phyloP scores from a whole-genome alignment of 2,113 vertebrate species.

The Cyprinodon brontotheroides region DNA sequence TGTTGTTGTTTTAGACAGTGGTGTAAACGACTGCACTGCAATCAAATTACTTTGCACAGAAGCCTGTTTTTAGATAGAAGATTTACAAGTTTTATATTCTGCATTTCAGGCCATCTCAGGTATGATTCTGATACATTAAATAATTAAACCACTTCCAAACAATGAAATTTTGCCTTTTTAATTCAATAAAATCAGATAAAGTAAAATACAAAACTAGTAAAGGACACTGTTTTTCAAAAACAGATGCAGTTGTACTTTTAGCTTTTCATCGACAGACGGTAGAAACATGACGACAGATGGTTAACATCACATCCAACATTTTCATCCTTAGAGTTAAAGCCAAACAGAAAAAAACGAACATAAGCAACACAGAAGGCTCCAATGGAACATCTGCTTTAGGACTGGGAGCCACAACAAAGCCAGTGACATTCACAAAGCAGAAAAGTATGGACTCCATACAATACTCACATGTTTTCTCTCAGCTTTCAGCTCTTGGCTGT shows the following conservation, averaged over 20 bases:
- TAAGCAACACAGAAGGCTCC: conserved; percentile 2
- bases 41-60: too few species aligned
- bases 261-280: conserved; percentile 44
- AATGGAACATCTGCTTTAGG: conserved; percentile 17
- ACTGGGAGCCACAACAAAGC: conserved; percentile 7
- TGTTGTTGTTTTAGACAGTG: neutral
- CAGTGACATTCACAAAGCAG: neutral
- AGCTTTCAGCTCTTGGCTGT: conserved; percentile 92
- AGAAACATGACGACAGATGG: conserved; percentile 47
- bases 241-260: neutral
- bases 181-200: neutral
- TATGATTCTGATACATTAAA: neutral
- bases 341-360: conserved; percentile 38
- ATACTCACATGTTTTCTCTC: conserved; percentile 95
- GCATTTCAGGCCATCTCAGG: neutral
- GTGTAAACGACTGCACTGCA: neutral
- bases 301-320: conserved; percentile 53
- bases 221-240: conserved; percentile 26
- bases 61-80: neutral
- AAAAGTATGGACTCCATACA: too few species aligned
- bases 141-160: neutral
- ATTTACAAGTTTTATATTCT: neutral
- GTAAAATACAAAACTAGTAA: neutral
- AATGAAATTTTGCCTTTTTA: neutral
- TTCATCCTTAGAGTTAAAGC: conserved; percentile 37